Percentiles rank a stretch among this genome's conserved stretches.
Conservation (phyloP, 2,797 vertebrate genomes). For the Sebastes steindachneri region DNA sequence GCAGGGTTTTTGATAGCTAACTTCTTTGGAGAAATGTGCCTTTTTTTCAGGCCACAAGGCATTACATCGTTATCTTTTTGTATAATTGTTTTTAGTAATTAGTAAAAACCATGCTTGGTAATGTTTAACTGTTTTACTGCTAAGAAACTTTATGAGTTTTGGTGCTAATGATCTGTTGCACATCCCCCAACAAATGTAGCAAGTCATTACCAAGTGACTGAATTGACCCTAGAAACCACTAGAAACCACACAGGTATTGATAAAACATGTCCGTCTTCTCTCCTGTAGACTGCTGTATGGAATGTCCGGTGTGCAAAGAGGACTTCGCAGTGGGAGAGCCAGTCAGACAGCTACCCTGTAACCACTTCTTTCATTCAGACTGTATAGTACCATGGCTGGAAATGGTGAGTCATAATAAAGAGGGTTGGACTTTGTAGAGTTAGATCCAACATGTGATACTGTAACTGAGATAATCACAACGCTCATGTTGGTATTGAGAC, state of each 20-base stretch:
- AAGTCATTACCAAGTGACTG: background rate
- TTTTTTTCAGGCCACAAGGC: background rate
- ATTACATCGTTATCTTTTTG: background rate
- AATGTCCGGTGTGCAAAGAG: constrained; percentile 98
- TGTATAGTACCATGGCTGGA: constrained; percentile 99
- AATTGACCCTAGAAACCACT: background rate
- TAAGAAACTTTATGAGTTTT: background rate
- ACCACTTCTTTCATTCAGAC: constrained; percentile 96
- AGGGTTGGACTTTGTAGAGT: background rate
- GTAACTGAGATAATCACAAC: background rate
- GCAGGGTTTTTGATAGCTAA: constrained; percentile 20
- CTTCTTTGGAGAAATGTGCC: background rate
- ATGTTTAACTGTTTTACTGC: background rate
- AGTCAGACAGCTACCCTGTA: constrained; percentile 95
- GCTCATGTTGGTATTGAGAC: background rate
- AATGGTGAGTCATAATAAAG: constrained; percentile 86
- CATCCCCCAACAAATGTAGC: background rate
- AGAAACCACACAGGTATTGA: background rate
- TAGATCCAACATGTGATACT: background rate
- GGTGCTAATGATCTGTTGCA: background rate
- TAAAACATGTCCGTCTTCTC: background rate
- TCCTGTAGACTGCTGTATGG: constrained; percentile 88
- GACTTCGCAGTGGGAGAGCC: constrained; percentile 92
- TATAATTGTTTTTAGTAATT: background rate
- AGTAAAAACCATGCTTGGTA: background rate